Conservation (phyloP, 2,113 vertebrate genomes). For the Synchiropus splendidus region DNA sequence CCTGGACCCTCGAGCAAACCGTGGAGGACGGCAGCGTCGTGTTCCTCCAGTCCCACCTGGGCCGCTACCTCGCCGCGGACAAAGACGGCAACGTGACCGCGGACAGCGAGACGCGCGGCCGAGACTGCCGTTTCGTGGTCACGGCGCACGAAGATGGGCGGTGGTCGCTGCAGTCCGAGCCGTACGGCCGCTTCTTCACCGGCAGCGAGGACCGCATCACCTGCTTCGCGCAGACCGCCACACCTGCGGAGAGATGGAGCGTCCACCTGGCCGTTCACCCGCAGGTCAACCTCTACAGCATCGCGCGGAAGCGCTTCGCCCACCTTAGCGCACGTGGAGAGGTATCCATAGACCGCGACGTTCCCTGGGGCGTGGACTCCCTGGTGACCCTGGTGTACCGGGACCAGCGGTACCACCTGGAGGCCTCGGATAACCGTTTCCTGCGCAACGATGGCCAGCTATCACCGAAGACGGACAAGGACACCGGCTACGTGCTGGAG, state of each 20-base stretch:
- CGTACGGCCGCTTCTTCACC: constrained; percentile 82
- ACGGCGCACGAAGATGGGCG: constrained; percentile 85
- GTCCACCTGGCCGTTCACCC: constrained; percentile 94
- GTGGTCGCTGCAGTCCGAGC: constrained; percentile 92
- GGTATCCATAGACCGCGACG: constrained; percentile 81
- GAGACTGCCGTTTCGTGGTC: constrained; percentile 84
- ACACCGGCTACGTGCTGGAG: constrained; percentile 85
- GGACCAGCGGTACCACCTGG: constrained; percentile 86
- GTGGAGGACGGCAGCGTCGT: constrained; percentile 75
- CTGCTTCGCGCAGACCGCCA: constrained; percentile 81
- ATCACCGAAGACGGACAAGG: constrained; percentile 64
- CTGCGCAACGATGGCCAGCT: constrained; percentile 78
- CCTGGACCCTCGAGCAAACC: constrained; percentile 92
- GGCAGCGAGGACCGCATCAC: constrained; percentile 87
- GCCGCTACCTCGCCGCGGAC: constrained; percentile 91
- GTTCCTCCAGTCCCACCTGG: constrained; percentile 88
- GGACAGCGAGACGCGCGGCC: constrained; percentile 74
- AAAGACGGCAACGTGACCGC: constrained; percentile 88
- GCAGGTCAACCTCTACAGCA: constrained; percentile 86
- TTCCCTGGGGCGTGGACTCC: constrained; percentile 91
- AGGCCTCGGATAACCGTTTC: constrained; percentile 85
- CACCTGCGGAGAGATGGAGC: constrained; percentile 82
- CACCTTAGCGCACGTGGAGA: constrained; percentile 76
- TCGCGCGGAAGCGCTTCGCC: constrained; percentile 87
- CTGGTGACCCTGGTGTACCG: constrained; percentile 89